A percentile compares a stretch with the other conserved stretches of the same genome.
phyloP scores from a whole-genome alignment of 2,113 vertebrate species.

The Ivindomyrus marchei region DNA sequence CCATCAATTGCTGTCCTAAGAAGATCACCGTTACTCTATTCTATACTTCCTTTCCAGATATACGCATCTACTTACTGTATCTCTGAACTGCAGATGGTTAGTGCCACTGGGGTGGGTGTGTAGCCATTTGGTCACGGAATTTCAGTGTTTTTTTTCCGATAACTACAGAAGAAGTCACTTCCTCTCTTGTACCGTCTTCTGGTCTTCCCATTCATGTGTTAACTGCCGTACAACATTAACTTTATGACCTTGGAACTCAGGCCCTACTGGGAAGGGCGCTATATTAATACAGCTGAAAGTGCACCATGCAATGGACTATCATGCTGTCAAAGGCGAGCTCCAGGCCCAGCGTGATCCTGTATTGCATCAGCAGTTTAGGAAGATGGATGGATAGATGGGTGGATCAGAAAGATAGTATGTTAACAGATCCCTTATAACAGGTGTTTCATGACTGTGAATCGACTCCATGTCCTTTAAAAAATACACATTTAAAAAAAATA shows the following conservation, averaged over 20 bases:
- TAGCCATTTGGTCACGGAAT: background rate
- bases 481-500: background rate
- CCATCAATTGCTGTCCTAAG: background rate
- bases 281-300: background rate
- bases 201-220: background rate
- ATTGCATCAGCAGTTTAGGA: background rate
- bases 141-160: background rate
- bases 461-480: background rate
- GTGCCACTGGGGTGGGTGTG: background rate
- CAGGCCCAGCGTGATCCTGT: background rate
- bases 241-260: background rate
- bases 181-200: background rate
- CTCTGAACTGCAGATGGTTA: background rate
- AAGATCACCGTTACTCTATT: background rate
- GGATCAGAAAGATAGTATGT: background rate
- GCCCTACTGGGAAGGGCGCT: background rate
- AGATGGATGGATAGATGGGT: background rate
- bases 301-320: background rate
- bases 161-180: background rate
- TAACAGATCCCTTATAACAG: background rate
- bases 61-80: background rate
- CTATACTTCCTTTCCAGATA: background rate
- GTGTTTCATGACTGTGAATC: background rate
- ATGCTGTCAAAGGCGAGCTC: background rate
- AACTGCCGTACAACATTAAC: background rate